These are phyloP conservation scores for Chaetops frenatus DNA, from an alignment of 2,113 vertebrate species.

Conservation along the genomic window DNA sequence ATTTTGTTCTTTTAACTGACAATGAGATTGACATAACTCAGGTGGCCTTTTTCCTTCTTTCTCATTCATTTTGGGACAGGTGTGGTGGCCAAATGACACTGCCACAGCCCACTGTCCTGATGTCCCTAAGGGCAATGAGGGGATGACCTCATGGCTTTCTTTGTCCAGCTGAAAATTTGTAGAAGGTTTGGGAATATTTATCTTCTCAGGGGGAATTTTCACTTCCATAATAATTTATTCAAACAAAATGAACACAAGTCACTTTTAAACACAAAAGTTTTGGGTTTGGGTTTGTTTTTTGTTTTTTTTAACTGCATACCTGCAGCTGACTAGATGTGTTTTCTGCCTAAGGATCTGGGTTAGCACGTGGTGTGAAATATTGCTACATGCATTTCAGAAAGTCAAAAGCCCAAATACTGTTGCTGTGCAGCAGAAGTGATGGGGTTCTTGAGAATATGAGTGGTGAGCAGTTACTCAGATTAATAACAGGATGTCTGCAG, in stretches of 20 bases:
- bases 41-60: neutral
- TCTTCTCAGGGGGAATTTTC: neutral
- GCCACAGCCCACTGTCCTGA: neutral
- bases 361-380: neutral
- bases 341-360: neutral
- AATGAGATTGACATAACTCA: neutral
- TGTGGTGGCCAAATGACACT: neutral
- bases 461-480: neutral
- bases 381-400: neutral
- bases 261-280: neutral
- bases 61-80: neutral
- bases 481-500: neutral
- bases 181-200: neutral
- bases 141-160: rapidly evolving
- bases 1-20: neutral
- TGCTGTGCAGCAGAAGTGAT: neutral
- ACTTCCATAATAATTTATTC: neutral
- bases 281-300: rapidly evolving
- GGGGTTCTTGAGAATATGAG: neutral
- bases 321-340: neutral
- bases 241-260: neutral
- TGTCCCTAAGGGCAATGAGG: neutral
- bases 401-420: neutral
- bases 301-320: neutral
- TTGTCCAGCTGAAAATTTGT: neutral